Conservation (phyloP, 64 coral and sea anemone species). For the Hydrozoanthus tunicans region DNA sequence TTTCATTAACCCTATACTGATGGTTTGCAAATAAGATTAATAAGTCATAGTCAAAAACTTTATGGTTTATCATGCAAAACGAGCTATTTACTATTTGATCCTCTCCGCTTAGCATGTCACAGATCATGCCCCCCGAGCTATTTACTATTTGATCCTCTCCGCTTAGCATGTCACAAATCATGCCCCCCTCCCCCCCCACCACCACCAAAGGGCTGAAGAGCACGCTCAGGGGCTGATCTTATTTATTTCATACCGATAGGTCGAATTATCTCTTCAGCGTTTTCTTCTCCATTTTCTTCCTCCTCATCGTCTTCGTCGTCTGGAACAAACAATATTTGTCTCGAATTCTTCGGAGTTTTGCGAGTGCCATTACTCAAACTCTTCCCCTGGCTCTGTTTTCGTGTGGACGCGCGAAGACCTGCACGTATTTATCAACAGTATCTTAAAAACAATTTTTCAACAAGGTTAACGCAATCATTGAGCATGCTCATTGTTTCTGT, state of each 20-base stretch:
- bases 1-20: no score
- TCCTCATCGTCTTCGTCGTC: slow-evolving; percentile 55
- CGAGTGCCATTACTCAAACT: not conserved
- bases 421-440: not conserved
- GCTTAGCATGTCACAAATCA: no score
- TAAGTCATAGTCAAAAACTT: no score
- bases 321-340: slow-evolving; percentile 1
- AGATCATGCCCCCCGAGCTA: no score
- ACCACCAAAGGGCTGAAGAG: no score
- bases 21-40: no score
- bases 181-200: no score
- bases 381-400: slow-evolving; percentile 17
- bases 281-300: slow-evolving; percentile 56
- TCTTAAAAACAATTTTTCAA: not conserved
- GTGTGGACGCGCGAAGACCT: slow-evolving; percentile 49
- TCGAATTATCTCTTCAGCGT: slow-evolving; percentile 54
- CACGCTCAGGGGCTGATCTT: no score
- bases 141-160: no score
- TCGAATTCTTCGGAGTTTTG: slow-evolving; percentile 23
- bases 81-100: no score
- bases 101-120: no score
- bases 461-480: not conserved
- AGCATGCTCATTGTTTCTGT: not conserved
- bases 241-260: slow-evolving; percentile 5
- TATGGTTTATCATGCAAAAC: no score